Evolutionary conservation across 2,113 vertebrate species (phyloP).

Genomic region (Rostratula benghalensis): DNA sequence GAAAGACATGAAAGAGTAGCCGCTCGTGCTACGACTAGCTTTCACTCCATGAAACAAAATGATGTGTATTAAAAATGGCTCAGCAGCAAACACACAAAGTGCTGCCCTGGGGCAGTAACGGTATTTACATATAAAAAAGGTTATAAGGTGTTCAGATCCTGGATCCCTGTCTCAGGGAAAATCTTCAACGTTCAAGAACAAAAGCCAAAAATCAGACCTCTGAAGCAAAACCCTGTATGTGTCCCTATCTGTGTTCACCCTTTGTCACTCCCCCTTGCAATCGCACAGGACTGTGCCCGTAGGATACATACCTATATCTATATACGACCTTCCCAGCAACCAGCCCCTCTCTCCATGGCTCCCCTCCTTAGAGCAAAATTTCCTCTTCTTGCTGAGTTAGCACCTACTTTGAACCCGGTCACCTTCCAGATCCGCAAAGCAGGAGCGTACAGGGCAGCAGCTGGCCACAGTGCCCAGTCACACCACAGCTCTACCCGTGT

Average conservation of each 20-base stretch:
- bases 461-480: background rate
- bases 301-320: background rate
- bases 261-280: background rate
- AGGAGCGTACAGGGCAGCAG: background rate
- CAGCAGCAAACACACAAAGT: background rate
- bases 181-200: background rate
- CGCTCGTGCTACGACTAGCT: background rate
- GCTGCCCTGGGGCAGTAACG: background rate
- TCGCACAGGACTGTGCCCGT: background rate
- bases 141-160: background rate
- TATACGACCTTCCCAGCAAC: background rate
- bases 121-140: conserved; percentile 1
- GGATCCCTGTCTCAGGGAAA: background rate
- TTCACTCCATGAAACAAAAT: background rate
- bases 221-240: background rate
- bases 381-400: background rate
- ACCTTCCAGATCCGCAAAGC: background rate
- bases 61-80: background rate
- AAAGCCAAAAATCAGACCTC: background rate
- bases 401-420: background rate
- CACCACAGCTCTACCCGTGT: background rate
- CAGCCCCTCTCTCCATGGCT: background rate
- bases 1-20: background rate
- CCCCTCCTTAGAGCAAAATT: background rate
- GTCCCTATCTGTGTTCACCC: background rate